These are phyloP conservation scores for Coreoperca whiteheadi DNA, from an alignment of 2,113 vertebrate species.

Conservation along the genomic window DNA sequence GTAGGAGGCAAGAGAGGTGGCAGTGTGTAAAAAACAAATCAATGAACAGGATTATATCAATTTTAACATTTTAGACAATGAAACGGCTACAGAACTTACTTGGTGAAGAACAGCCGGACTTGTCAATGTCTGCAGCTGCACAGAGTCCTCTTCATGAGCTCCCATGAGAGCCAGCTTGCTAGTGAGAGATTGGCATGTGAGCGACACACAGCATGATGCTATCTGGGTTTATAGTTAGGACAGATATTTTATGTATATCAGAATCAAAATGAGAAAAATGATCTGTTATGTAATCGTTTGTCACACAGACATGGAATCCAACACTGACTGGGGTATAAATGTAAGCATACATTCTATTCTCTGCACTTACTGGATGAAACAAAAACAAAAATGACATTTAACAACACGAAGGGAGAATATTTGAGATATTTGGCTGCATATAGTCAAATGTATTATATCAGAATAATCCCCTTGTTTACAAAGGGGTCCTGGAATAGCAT, in stretches of 20 bases:
- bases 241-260: not conserved
- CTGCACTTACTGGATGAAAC: not conserved
- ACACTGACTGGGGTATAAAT: not conserved
- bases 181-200: constrained; percentile 17
- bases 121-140: constrained; percentile 57
- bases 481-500: not conserved
- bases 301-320: not conserved
- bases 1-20: not conserved
- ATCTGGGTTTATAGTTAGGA: not conserved
- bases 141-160: constrained; percentile 60
- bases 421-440: not conserved
- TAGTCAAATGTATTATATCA: not conserved
- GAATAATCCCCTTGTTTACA: not conserved
- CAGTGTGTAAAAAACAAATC: not conserved
- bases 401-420: not conserved
- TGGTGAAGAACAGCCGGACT: constrained; percentile 35
- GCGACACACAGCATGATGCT: not conserved
- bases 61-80: not conserved
- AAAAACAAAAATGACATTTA: too few species aligned
- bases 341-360: not conserved
- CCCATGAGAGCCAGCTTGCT: constrained; percentile 61
- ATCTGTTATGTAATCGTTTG: not conserved
- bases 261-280: not conserved
- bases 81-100: constrained; percentile 49
- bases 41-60: not conserved